Base-by-base conservation (phyloP, 2,113 vertebrate species). In the Varanus komodoensis region DNA sequence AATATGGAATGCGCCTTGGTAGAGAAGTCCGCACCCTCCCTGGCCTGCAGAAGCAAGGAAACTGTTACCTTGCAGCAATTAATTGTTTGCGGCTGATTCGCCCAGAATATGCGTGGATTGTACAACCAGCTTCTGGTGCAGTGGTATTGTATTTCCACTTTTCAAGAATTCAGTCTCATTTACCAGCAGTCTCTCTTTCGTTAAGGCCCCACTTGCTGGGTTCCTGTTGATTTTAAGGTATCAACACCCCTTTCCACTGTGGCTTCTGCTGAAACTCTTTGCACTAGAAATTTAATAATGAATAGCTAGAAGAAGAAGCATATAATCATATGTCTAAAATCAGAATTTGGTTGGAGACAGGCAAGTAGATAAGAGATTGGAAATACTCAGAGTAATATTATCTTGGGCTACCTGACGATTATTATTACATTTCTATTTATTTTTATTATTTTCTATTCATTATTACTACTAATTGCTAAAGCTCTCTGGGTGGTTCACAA, bases 31-130 rank as follows among this genome's bases (percentile, higher is more conserved):
- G 98, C 3, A 99, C 99, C 0, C 97, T 97, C 0, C 92, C 94
- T 0, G 98, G 99, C 34, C 98, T 99, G 2, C 98, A 99, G 97
- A 99, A 99, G 44, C 99, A 99, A 96, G 98, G 98, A 0, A 98
- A 98, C 96, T 99, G 98, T 85, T 99, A 98, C 89, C 97, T 99
- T 54, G 98, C 98, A 0, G 98, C 98, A 32, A 97, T 99, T 44
- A 99, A 98, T 96, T 99, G 99, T 92, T 96, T 99, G 29, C 97
- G 98, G 0, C 95, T 99, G 89, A 99, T 99, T 95, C 97, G 98
- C 4, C 98, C 98, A 0, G 98, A 99, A n/a, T 99, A 99, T 0
- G 99, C 99, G 0, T 99, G 99, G 99, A 99, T 99, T 48, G 98
- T 99, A 69, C 98, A 98, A 95, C 99, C 99, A 0, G 96, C 97